These are phyloP conservation scores for Pardalotus punctatus DNA, from an alignment of 2,113 vertebrate genomes.

Conservation along the genomic window DNA sequence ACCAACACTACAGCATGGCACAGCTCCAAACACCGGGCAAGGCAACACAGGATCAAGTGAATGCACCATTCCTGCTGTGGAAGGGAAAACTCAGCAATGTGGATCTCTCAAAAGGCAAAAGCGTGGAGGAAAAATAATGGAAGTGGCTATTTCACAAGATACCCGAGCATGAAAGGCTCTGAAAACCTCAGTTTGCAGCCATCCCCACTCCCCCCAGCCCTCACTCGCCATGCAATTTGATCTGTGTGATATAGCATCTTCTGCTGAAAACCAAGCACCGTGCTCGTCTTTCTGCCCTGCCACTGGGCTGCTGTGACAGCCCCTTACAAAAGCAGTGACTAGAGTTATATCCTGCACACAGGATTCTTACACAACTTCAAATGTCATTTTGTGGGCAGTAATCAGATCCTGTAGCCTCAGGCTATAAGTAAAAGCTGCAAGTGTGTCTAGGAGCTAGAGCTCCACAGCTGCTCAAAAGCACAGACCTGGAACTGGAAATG, in stretches of 20 bases:
- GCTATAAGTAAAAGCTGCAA: not conserved
- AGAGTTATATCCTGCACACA: not conserved
- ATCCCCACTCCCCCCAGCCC: not conserved
- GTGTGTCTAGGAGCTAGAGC: not conserved
- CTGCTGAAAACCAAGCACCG: not conserved
- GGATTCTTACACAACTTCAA: not conserved
- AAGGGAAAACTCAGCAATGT: not conserved
- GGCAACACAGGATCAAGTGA: accelerated
- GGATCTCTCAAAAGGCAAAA: not conserved
- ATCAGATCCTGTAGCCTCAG: not conserved
- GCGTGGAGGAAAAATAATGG: not conserved
- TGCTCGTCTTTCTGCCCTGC: not conserved
- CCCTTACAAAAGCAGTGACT: not conserved
- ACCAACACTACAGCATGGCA: accelerated
- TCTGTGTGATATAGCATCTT: not conserved
- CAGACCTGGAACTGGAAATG: not conserved
- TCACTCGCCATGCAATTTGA: not conserved
- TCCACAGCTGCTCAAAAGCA: not conserved
- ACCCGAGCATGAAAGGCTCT: not conserved
- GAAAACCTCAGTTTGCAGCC: not conserved
- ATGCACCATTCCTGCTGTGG: not conserved
- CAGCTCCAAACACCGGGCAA: not conserved
- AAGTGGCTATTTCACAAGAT: not conserved
- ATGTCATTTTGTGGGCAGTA: not conserved
- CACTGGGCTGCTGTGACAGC: not conserved